Conservation (phyloP, 2,113 vertebrate species). For the Osmerus mordax region DNA sequence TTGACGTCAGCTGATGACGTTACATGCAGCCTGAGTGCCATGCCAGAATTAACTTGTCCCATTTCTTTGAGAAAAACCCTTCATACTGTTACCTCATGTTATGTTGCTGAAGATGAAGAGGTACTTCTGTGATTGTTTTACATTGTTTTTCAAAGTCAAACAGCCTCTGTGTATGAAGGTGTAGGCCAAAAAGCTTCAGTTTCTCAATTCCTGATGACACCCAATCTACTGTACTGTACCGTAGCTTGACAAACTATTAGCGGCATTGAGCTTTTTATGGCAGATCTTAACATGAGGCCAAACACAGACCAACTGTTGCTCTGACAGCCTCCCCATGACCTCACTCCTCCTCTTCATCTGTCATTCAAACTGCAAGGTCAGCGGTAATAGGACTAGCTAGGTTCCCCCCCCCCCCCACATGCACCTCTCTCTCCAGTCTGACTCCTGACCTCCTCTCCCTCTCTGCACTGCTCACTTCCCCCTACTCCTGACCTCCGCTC, state of each 20-base stretch:
- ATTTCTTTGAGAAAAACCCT: no score
- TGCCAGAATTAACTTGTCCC: no score
- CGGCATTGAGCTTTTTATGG: constrained; percentile 8
- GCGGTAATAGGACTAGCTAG: constrained; percentile 8
- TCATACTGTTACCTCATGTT: no score
- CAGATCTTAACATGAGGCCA: constrained; percentile 12
- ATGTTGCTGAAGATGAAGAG: no score
- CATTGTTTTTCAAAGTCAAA: not conserved
- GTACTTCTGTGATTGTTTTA: no score
- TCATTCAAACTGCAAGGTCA: constrained; percentile 39
- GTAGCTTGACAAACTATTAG: not conserved
- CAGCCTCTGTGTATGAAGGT: not conserved
- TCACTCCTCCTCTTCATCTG: constrained; percentile 33
- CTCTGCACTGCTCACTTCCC: constrained; percentile 42
- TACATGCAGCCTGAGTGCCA: no score
- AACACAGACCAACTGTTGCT: constrained; percentile 12
- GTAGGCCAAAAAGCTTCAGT: not conserved
- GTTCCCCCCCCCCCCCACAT: not conserved
- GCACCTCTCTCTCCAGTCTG: constrained; percentile 20
- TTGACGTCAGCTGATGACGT: no score
- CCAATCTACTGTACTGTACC: no score
- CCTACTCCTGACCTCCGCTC: constrained; percentile 31
- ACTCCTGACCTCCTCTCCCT: constrained; percentile 25
- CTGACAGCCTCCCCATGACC: constrained; percentile 24
- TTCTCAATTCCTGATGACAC: not conserved